Percentiles rank a stretch among this genome's conserved stretches.
Conservation (phyloP, 2,113 vertebrate genomes). For the Ploceus nigricollis region DNA sequence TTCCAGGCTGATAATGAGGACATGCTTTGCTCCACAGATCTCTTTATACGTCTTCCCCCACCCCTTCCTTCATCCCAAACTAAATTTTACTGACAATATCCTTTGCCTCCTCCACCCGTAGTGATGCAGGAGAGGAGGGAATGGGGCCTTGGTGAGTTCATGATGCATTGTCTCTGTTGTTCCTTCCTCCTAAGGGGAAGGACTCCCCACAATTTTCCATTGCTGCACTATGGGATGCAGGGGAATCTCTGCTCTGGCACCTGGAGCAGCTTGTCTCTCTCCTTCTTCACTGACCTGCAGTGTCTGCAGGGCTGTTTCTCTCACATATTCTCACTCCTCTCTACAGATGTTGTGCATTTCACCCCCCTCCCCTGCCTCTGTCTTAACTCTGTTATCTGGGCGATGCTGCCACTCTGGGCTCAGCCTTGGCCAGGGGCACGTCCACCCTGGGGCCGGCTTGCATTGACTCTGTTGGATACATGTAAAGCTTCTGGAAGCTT, state of each 20-base stretch:
- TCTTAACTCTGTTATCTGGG: background rate
- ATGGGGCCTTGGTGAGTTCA: background rate
- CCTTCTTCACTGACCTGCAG: background rate
- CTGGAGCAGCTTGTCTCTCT: background rate
- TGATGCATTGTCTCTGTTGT: background rate
- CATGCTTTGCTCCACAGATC: background rate
- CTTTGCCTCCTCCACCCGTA: background rate
- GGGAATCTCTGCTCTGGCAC: background rate
- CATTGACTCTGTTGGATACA: background rate
- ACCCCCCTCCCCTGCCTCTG: too few relatives aligned
- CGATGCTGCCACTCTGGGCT: background rate
- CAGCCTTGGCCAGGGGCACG: background rate
- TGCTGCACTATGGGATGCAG: background rate
- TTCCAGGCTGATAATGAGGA: background rate
- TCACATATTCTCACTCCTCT: background rate
- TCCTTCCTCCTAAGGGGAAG: background rate
- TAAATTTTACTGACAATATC: background rate
- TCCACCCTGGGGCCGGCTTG: background rate
- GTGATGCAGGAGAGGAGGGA: background rate
- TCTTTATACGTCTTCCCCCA: background rate
- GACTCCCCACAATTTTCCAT: background rate
- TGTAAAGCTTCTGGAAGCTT: background rate
- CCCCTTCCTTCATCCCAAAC: background rate
- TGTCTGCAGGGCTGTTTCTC: background rate
- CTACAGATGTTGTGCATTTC: background rate